Conservation (phyloP, 2,888 invertebrate genomes). For the Chironomus tentans region DNA sequence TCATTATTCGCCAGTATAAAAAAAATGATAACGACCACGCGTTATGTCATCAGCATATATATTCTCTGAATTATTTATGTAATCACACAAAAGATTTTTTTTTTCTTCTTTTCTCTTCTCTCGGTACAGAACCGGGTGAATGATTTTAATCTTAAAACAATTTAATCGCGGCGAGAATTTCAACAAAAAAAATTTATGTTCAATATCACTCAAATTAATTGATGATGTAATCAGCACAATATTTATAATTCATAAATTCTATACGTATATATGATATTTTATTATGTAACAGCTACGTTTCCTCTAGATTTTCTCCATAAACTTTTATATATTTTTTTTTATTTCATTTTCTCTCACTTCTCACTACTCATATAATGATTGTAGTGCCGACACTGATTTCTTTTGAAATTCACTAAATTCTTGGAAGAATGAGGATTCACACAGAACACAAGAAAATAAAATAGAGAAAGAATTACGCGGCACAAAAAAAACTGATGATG, state of each 20-base stretch:
- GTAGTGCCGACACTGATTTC: not conserved
- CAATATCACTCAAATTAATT: conserved; percentile 12
- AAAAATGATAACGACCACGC: conserved; percentile 15
- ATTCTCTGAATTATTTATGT: conserved; percentile 26
- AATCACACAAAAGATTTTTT: conserved; percentile 21
- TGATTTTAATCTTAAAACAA: not conserved
- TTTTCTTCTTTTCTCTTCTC: not conserved
- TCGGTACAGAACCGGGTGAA: not conserved
- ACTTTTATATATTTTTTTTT: not conserved
- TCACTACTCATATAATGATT: not conserved
- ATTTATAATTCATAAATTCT: conserved; percentile 23
- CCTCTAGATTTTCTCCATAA: conserved; percentile 16
- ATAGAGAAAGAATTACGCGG: not conserved
- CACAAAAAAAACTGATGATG: not conserved
- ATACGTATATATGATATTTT: conserved; percentile 6
- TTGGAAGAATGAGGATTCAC: not conserved
- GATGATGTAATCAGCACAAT: conserved; percentile 20
- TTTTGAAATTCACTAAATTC: not conserved
- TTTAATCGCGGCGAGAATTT: too few species aligned
- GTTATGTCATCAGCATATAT: conserved; percentile 27
- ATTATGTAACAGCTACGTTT: conserved; percentile 17
- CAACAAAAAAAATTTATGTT: too few species aligned
- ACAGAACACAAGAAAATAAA: not conserved
- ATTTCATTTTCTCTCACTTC: not conserved
- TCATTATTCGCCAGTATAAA: not conserved